These are phyloP conservation scores for Pterostichus niger DNA, from an alignment of 2,888 invertebrate genomes.

Conservation along the genomic window DNA sequence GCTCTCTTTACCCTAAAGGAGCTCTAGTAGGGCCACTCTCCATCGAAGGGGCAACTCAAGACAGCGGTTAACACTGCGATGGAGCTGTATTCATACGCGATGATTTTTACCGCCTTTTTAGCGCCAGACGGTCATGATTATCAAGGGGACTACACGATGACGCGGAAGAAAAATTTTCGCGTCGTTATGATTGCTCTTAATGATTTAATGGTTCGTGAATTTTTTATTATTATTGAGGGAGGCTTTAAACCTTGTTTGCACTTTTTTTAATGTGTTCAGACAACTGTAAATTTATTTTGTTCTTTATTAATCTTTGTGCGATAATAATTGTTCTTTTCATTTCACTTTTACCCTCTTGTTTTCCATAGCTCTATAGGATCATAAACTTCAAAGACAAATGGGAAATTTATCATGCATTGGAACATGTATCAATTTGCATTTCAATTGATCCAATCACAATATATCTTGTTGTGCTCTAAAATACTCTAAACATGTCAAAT, in stretches of 20 bases:
- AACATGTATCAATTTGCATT: conserved; percentile 43
- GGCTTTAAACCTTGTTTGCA: conserved; percentile 14
- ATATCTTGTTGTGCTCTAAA: too few species aligned
- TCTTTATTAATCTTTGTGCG: neutral
- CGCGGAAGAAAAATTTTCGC: conserved; percentile 15
- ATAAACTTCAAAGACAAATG: neutral
- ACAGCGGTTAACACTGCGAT: neutral
- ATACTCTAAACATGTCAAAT: too few species aligned
- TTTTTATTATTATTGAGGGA: conserved; percentile 15
- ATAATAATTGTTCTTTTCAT: neutral
- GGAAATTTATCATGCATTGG: conserved; percentile 41
- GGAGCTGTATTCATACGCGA: conserved; percentile 17
- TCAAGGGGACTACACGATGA: conserved; percentile 13
- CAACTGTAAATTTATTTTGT: neutral
- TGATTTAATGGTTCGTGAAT: conserved; percentile 45
- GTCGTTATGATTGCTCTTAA: conserved; percentile 36
- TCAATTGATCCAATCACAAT: conserved; percentile 34
- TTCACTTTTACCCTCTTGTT: neutral
- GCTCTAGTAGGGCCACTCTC: neutral
- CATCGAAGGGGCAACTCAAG: neutral
- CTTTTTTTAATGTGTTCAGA: conserved; percentile 24
- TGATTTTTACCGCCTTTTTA: conserved; percentile 26
- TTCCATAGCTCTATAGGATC: neutral
- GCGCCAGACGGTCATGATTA: conserved; percentile 18
- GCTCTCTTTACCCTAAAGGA: neutral